These are phyloP conservation scores for Crepidodera aurea DNA, from an alignment of 2,888 invertebrate genomes.

Conservation along the genomic window DNA sequence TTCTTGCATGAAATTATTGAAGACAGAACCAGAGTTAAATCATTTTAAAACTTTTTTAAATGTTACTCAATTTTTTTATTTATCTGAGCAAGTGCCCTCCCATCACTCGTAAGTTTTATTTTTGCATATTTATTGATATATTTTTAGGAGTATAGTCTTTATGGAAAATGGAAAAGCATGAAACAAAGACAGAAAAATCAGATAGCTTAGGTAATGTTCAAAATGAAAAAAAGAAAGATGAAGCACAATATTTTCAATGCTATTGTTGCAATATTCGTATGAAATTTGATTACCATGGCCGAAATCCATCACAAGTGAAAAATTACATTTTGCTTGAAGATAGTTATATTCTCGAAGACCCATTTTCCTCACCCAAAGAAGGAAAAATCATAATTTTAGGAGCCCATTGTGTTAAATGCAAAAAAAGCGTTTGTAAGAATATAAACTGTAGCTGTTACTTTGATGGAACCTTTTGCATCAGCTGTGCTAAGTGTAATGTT, in stretches of 20 bases:
- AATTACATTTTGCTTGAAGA: constrained; percentile 74
- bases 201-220: too few species aligned
- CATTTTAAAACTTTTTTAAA: too few species aligned
- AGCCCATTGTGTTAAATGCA: constrained; percentile 76
- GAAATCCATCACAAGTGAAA: constrained; percentile 75
- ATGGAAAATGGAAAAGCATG: neutral
- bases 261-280: constrained; percentile 71
- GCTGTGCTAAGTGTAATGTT: constrained; percentile 70
- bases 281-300: constrained; percentile 79
- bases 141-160: too few species aligned
- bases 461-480: constrained; percentile 74
- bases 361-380: constrained; percentile 77
- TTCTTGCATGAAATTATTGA: too few species aligned
- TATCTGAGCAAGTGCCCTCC: too few species aligned
- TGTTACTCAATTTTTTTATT: too few species aligned
- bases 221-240: constrained; percentile 27
- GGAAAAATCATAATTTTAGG: constrained; percentile 83
- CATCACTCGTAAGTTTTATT: too few species aligned
- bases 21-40: too few species aligned
- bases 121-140: too few species aligned
- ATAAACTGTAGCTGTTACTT: constrained; percentile 83
- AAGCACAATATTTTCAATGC: constrained; percentile 68
- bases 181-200: too few species aligned
- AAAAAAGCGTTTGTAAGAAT: constrained; percentile 74
- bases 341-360: constrained; percentile 84